These are phyloP conservation scores for Zaprionus taronus DNA, from an alignment of 1,140 invertebrate species.

Conservation along the genomic window DNA sequence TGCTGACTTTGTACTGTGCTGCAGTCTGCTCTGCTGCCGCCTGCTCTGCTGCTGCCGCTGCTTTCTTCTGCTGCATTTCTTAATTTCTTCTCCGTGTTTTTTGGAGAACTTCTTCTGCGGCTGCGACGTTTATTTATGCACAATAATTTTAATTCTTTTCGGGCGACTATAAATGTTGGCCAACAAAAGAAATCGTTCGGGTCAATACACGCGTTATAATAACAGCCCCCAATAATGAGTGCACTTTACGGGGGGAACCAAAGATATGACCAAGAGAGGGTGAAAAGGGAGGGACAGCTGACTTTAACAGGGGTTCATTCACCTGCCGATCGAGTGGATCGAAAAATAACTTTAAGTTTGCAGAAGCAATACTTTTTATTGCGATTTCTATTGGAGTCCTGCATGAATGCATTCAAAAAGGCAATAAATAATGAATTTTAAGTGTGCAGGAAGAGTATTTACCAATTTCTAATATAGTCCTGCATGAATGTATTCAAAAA, in stretches of 20 bases:
- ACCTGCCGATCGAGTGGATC: slow-evolving; percentile 5
- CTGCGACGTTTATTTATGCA: slow-evolving; percentile 54
- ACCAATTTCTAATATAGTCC: too few species aligned
- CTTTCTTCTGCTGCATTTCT: slow-evolving; percentile 41
- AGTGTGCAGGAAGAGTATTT: too few species aligned
- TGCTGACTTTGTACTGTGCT: not conserved
- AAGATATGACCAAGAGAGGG: not conserved
- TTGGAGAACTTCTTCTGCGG: slow-evolving; percentile 26
- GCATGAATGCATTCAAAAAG: too few species aligned
- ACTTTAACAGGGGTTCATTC: slow-evolving; percentile 19
- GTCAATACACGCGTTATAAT: slow-evolving; percentile 56
- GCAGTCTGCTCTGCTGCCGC: slow-evolving; percentile 1
- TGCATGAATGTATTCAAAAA: too few species aligned
- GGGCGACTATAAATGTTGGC: slow-evolving; percentile 35
- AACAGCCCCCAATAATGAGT: slow-evolving; percentile 38
- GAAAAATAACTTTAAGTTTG: not conserved
- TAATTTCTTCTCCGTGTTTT: slow-evolving; percentile 20
- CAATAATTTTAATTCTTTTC: slow-evolving; percentile 52
- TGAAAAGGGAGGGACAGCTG: not conserved
- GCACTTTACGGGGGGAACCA: slow-evolving; percentile 12
- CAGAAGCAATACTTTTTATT: too few species aligned
- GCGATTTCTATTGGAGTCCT: too few species aligned
- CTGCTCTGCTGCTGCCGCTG: not conserved
- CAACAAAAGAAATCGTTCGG: slow-evolving; percentile 57
- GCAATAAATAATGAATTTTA: too few species aligned